A percentile compares a stretch with the other conserved stretches of the same genome.
phyloP scores from a whole-genome alignment of 2,113 vertebrate genomes.

The Turdus rufiventris region DNA sequence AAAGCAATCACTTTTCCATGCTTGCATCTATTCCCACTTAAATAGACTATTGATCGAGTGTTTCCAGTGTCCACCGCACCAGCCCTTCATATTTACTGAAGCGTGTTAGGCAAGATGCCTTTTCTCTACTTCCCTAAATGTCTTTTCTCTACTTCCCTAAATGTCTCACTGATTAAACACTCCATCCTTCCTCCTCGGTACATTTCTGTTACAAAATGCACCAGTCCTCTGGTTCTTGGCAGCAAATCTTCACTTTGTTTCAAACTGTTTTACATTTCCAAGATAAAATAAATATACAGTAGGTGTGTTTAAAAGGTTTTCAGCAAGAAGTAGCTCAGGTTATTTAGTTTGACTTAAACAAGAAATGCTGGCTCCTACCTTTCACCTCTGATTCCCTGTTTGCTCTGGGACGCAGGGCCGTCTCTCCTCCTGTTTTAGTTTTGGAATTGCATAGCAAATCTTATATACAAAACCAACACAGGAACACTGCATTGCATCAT shows the following conservation, averaged over 20 bases:
- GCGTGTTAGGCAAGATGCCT: slow-evolving; percentile 46
- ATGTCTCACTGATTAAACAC: background rate
- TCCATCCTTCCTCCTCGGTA: background rate
- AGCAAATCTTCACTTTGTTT: slow-evolving; percentile 26
- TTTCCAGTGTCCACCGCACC: slow-evolving; percentile 73
- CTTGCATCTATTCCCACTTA: slow-evolving; percentile 77
- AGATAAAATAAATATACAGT: slow-evolving; percentile 15
- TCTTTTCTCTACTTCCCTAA: slow-evolving; percentile 49
- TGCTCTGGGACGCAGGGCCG: slow-evolving; percentile 27
- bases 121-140: slow-evolving; percentile 46
- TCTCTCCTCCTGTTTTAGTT: slow-evolving; percentile 44
- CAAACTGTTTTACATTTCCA: background rate
- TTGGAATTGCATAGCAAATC: slow-evolving; percentile 65
- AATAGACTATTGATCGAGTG: slow-evolving; percentile 79
- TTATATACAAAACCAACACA: slow-evolving; percentile 35
- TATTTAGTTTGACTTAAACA: background rate
- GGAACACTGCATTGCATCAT: slow-evolving; percentile 38
- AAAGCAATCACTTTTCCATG: slow-evolving; percentile 68
- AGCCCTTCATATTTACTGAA: slow-evolving; percentile 73
- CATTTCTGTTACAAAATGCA: slow-evolving; percentile 11
- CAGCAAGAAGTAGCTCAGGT: background rate
- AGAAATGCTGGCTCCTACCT: slow-evolving; percentile 66
- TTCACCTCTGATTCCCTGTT: slow-evolving; percentile 44
- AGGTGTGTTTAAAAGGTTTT: background rate
- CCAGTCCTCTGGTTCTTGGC: background rate